Evolutionary conservation across 2,113 vertebrate species (phyloP), one percentile per base, ranked within the genome.

Genomic region (Calypte anna): DNA sequence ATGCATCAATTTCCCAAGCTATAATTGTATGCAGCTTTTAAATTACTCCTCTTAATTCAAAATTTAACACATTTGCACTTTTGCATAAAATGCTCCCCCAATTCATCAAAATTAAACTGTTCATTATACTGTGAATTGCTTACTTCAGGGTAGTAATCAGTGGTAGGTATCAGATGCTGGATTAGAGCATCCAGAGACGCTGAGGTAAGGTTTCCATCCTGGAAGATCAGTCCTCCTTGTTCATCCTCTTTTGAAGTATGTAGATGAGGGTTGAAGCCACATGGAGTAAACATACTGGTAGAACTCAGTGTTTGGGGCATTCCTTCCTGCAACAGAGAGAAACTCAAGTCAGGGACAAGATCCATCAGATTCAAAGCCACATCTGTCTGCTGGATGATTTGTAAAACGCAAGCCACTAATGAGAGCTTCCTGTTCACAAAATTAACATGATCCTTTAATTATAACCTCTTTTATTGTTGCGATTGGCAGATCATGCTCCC

Each of bases 61-160:
- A 96, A 90, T 81, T 70, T 75, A 94, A 87, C 69, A 83, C 64
- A 92, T 91, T 67, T 87, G 48, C 91, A 91, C 77, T 92, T 92
- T 85, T 75, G 87, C 92, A 93, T 92, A 77, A 90, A 93, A 66
- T 10, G 10, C 78, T 66, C 74, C 73, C 79, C 88, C 58, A 53
- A 87, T 95, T 96, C 68, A 96, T 92, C 86, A 96, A 79, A 93
- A 90, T 73, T n/a, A 95, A 96, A 55, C 50, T 70, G 62, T 91
- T 94, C 67, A 79, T 96, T 91, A 68, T 58, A 63, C 44, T 57
- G 63, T 58, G 73, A 94, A 92, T 82, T 57, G 91, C 97, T 96
- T 95, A 99, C 99, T 98, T 99, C 98, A 1, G 98, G 99, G 95
- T 99, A 99, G 97, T 99, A 99, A 95, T 99, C 98, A 10, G 98